Percentiles rank a stretch among this genome's conserved stretches.
Conservation (phyloP, 2,797 vertebrate species). For the Poecile montanus region DNA sequence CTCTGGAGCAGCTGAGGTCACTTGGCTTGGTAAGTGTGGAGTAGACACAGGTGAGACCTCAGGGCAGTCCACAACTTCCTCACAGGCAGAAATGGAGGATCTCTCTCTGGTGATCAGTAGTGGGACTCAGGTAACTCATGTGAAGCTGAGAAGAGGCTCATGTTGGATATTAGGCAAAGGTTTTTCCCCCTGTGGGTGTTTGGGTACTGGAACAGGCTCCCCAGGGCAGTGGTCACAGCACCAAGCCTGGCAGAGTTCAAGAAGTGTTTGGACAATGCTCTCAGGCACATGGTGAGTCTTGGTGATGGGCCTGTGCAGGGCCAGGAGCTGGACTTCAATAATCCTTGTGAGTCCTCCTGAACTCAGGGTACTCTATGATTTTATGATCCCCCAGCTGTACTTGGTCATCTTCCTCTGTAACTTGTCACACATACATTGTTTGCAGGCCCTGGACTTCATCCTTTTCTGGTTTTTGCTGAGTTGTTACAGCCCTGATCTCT, state of each 20-base stretch:
- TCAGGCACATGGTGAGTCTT: not conserved
- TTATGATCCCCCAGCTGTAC: not conserved
- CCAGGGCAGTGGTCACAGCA: not conserved
- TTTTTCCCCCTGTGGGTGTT: not conserved
- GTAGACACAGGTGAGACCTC: not conserved
- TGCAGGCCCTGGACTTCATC: not conserved
- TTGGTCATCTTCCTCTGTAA: not conserved
- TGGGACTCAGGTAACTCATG: not conserved
- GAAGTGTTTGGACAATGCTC: not conserved
- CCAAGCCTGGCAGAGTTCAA: not conserved
- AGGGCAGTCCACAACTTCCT: not conserved
- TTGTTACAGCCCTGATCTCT: not conserved
- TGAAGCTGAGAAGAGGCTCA: not conserved
- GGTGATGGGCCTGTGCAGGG: no score
- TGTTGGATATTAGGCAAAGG: not conserved
- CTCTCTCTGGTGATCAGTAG: not conserved
- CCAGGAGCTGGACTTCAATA: rapidly evolving
- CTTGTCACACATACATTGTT: rapidly evolving
- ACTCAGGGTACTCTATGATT: not conserved
- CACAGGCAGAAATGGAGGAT: not conserved
- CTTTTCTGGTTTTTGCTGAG: not conserved
- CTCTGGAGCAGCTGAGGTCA: not conserved
- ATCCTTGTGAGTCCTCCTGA: not conserved
- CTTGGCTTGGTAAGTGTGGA: not conserved
- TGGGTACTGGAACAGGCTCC: not conserved